Evolutionary conservation across 2,888 invertebrate species (phyloP).

Genomic region (Amphipoea lucens): DNA sequence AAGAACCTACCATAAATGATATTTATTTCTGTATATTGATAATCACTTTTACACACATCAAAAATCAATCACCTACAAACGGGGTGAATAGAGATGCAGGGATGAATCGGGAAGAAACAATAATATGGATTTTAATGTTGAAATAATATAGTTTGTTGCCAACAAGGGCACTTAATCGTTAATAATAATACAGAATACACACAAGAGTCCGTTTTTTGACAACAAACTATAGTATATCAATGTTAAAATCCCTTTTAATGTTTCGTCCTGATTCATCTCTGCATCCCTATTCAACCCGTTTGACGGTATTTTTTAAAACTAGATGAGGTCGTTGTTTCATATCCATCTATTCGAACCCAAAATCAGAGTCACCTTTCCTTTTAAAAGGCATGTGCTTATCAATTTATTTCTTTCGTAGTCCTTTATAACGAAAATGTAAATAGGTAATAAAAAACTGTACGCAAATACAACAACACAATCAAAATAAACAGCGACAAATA

Average conservation of each 20-base stretch:
- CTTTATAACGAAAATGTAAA: background rate
- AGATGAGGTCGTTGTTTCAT: too few species aligned
- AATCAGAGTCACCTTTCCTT: background rate
- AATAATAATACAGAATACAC: too few species aligned
- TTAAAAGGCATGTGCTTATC: background rate
- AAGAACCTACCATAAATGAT: background rate
- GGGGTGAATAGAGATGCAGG: too few species aligned
- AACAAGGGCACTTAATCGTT: too few species aligned
- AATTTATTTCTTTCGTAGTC: background rate
- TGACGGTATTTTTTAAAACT: background rate
- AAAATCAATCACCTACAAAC: background rate
- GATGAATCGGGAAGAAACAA: too few species aligned
- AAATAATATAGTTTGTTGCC: too few species aligned
- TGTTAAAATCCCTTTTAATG: too few species aligned
- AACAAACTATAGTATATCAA: too few species aligned
- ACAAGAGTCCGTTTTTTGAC: too few species aligned
- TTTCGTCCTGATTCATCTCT: too few species aligned
- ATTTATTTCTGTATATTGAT: background rate
- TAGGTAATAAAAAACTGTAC: background rate
- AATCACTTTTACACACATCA: background rate
- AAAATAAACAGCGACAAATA: conserved; percentile 31
- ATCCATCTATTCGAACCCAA: background rate
- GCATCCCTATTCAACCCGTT: too few species aligned
- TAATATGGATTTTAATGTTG: too few species aligned
- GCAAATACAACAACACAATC: background rate